Conservation (phyloP, 2,888 invertebrate species). For the Ophraella communa region DNA sequence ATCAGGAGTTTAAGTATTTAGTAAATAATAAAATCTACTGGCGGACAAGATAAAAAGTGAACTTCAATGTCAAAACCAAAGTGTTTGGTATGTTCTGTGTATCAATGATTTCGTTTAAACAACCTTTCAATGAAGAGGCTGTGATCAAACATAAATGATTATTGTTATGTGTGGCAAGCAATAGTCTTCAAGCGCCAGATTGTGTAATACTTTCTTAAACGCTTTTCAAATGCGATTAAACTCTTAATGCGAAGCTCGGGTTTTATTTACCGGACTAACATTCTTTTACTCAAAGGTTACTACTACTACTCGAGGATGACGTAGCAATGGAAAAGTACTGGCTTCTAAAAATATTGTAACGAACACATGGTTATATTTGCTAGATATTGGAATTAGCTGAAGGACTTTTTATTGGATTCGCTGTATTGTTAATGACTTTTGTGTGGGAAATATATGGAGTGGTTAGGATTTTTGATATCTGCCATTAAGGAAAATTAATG, state of each 20-base stretch:
- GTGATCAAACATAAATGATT: no score
- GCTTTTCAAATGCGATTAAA: no score
- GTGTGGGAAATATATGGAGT: neutral
- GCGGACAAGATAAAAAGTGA: no score
- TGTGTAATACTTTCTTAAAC: no score
- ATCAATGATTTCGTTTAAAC: no score
- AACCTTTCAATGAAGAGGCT: no score
- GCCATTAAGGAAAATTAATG: neutral
- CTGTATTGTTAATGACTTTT: neutral
- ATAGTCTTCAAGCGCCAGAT: neutral
- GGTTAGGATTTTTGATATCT: neutral
- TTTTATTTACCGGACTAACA: neutral
- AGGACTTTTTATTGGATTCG: neutral
- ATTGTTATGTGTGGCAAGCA: no score
- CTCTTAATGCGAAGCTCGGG: neutral
- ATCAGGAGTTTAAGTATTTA: neutral
- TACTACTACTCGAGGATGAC: constrained; percentile 3
- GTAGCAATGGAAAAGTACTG: constrained; percentile 24
- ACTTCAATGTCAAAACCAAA: no score
- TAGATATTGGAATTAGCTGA: neutral
- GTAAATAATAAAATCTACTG: no score
- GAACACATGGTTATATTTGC: constrained; percentile 5
- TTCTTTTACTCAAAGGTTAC: neutral
- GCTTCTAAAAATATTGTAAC: neutral
- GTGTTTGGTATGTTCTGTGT: no score